Evolutionary conservation across 1,140 invertebrate genomes (phyloP), one percentile per base, ranked within the genome.

Genomic region (Brachionus koreanus): DNA sequence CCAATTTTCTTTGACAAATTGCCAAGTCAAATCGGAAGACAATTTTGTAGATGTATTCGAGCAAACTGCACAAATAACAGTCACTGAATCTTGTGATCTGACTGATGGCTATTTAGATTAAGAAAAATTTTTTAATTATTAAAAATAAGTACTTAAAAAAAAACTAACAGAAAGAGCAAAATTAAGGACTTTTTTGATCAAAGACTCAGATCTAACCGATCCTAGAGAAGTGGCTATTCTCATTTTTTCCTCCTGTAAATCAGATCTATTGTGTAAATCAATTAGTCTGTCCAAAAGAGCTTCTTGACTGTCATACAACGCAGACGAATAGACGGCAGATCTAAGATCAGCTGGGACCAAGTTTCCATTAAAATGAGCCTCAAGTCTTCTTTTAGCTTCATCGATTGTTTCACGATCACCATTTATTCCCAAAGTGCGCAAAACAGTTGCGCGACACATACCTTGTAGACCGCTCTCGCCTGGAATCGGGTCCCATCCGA

Each of bases 201-300:
- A 87, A 29, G 89, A 89, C 2, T 91, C 88, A 63, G 91, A 91
- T 19, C 93, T 91, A 43, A 92, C 91, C 29, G 76, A 57, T n/a
- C 94, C 95, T 19, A 98, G 90, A 0, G 93, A 91, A 52, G 93
- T 89, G 25, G 93, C 91, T 84, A 97, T 94, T 85, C 95, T 91
- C 85, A 95, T 93, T 87, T 96, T 96, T 86, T 98, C 95, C 88
- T 98, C 96, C 83, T 95, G 93, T 74, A 97, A 90, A 87, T 96
- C 94, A 7, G 93, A 91, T 46, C 93, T 91, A 83, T 93, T 91
- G 87, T 96, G 96, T 67, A 98, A 84, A 10, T 83, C 33, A 0
- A 83, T 82, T 9, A 82, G 13, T 82, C 29, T 25, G 29, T 82
- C 43, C 19, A 82, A 82, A 10, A 57, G 13, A 9, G 37, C n/a